Evolutionary conservation across 2,113 vertebrate genomes (phyloP).

Genomic region (Pangasianodon hypophthalmus): DNA sequence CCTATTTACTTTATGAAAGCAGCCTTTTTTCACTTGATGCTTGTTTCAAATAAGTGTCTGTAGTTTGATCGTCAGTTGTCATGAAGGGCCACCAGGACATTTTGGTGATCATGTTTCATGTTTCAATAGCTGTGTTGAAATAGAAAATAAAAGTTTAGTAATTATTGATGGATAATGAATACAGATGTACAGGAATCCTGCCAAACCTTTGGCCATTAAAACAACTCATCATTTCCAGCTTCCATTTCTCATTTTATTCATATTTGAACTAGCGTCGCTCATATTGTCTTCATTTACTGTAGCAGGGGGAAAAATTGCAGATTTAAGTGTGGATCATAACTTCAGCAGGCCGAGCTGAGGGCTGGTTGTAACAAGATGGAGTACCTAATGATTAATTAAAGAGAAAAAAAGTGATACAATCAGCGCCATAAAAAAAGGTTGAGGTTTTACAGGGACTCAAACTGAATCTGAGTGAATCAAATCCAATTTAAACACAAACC

Average conservation of each 20-base stretch:
- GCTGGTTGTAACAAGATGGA: neutral
- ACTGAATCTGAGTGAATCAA: neutral
- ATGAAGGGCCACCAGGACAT: neutral
- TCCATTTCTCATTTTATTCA: neutral
- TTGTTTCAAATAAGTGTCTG: too few species aligned
- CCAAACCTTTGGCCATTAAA: neutral
- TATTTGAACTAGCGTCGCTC: neutral
- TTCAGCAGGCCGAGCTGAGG: neutral
- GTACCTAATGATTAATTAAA: constrained; percentile 12
- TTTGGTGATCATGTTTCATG: neutral
- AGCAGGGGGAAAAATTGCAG: neutral
- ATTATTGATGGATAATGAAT: neutral
- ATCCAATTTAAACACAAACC: neutral
- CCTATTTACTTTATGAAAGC: neutral
- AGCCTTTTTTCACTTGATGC: neutral
- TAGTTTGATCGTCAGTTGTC: neutral
- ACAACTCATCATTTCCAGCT: neutral
- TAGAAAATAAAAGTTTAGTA: neutral
- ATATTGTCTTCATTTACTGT: neutral
- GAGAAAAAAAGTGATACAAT: neutral
- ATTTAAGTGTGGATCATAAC: constrained; percentile 7
- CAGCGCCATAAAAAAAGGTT: neutral
- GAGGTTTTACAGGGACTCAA: neutral
- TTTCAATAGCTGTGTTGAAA: neutral
- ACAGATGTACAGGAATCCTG: neutral